Base-by-base conservation (phyloP, 2,113 vertebrate genomes). In the Eulacestoma nigropectus region DNA sequence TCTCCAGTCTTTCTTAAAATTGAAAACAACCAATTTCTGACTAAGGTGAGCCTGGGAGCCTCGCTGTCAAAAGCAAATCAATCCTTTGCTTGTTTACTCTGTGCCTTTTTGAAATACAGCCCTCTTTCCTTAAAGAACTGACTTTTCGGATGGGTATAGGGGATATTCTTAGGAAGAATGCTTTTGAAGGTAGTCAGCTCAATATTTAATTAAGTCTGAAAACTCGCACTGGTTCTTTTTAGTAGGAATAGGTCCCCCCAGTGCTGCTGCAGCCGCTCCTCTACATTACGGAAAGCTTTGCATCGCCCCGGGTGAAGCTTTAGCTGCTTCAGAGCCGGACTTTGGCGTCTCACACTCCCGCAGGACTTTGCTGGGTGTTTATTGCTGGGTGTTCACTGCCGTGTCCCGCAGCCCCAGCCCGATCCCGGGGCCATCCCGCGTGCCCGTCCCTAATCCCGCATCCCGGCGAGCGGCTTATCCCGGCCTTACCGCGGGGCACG, bases 401-500 rank as follows among this genome's bases (percentile, higher is more conserved):
- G 23, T 1, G 30, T 20, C 42, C 82, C 53, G n/a, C 64, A 17
- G 29, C 29, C 50, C 39, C 67, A 11, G 37, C 56, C 56, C 32
- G 16, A 4, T 3, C 53, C 44, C 18, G 1, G 29, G 1, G 20
- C 9, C 53, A 7, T 16, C 35, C 37, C 46, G 10, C 23, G 2
- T 3, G 16, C 23, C 60, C 22, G 4, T 33, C 41, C 42, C 55
- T 3, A 1, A 1, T 0, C 23, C 50, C 69, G 11, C 59, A 8
- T 2, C 17, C 70, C 78, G 16, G 32, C 12, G 8, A 33, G 53
- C 55, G 22, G 35, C 35, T 37, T 8, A 18, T 39, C 26, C 68
- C 57, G 14, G 14, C 52, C 62, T 98, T 98, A 99, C 99, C 99
- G 46, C 97, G 91, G 64, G 98, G 95, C 75, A 99, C 98, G 37